These are phyloP conservation scores for Seriola quinqueradiata DNA, from an alignment of 2,113 vertebrate genomes.

Conservation along the genomic window DNA sequence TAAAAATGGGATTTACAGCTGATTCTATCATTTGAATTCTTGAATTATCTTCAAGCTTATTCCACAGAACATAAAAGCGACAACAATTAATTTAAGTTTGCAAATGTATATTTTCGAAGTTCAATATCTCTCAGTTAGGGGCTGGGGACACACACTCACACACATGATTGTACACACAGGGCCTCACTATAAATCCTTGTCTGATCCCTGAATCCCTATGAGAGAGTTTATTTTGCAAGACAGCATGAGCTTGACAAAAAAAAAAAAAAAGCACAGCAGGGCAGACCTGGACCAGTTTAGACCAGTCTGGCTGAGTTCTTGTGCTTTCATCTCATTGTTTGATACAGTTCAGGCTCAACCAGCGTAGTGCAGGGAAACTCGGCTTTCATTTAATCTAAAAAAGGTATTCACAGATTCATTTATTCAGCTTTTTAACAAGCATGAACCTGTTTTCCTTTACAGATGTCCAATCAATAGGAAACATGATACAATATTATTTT, in stretches of 20 bases:
- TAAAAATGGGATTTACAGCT: too few species aligned
- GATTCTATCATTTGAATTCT: not conserved
- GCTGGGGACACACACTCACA: not conserved
- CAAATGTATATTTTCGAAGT: not conserved
- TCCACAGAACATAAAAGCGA: not conserved
- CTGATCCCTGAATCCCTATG: conserved; percentile 72
- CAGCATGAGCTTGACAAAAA: conserved; percentile 34
- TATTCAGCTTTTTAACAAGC: not conserved
- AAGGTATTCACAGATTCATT: not conserved
- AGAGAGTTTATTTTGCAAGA: conserved; percentile 74
- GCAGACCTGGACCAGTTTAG: conserved; percentile 63
- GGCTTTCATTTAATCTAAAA: conserved; percentile 1
- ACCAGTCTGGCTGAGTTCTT: conserved; percentile 50
- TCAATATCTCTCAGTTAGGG: not conserved
- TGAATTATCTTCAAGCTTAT: not conserved
- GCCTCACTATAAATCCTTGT: conserved; percentile 54
- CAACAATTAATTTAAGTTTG: too few species aligned
- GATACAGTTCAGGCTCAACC: not conserved
- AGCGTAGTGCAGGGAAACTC: not conserved
- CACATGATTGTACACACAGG: not conserved
- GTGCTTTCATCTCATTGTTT: conserved; percentile 74
- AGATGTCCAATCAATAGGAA: not conserved
- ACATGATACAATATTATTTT: not conserved
- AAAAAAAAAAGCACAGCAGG: conserved; percentile 27
- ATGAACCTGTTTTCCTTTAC: not conserved